Evolutionary conservation across 2,888 invertebrate species (phyloP).

Genomic region (Hirtodrosophila confusa): DNA sequence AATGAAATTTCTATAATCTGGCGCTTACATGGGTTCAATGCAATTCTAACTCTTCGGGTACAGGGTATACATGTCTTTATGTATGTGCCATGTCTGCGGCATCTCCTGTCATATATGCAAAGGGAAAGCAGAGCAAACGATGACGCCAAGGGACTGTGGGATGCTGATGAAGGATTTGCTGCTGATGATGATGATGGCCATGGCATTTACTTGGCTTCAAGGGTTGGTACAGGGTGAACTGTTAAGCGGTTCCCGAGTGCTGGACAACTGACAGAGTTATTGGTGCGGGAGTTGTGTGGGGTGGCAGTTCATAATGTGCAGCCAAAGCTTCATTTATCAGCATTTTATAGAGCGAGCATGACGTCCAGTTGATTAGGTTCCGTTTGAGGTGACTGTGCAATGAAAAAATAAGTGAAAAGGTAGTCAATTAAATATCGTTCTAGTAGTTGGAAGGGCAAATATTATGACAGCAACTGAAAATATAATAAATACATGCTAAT

Average conservation of each 20-base stretch:
- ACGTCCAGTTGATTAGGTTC: conserved; percentile 39
- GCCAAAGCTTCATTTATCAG: conserved; percentile 41
- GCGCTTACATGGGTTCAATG: too few relatives aligned
- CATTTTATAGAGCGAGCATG: conserved; percentile 23
- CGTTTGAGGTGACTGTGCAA: conserved; percentile 17
- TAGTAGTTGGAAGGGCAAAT: background rate
- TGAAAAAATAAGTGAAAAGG: background rate
- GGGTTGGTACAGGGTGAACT: conserved; percentile 17
- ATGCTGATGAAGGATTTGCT: conserved; percentile 41
- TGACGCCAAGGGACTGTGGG: conserved; percentile 38
- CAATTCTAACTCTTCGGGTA: background rate
- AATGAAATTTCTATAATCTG: too few relatives aligned
- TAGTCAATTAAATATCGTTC: conserved; percentile 1
- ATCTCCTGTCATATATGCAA: conserved; percentile 37
- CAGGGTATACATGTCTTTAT: conserved; percentile 28
- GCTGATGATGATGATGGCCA: conserved; percentile 16
- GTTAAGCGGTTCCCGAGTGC: conserved; percentile 52
- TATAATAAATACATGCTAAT: conserved; percentile 33
- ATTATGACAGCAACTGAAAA: background rate
- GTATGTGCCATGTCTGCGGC: conserved; percentile 3
- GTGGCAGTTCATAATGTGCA: conserved; percentile 35
- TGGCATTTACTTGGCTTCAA: conserved; percentile 35
- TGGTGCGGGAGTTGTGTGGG: conserved; percentile 19
- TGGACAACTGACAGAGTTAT: conserved; percentile 36
- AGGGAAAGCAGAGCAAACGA: conserved; percentile 33